A percentile compares a stretch with the other conserved stretches of the same genome.
Conservation (phyloP, 2,113 vertebrate species). For the Danionella cerebrum region DNA sequence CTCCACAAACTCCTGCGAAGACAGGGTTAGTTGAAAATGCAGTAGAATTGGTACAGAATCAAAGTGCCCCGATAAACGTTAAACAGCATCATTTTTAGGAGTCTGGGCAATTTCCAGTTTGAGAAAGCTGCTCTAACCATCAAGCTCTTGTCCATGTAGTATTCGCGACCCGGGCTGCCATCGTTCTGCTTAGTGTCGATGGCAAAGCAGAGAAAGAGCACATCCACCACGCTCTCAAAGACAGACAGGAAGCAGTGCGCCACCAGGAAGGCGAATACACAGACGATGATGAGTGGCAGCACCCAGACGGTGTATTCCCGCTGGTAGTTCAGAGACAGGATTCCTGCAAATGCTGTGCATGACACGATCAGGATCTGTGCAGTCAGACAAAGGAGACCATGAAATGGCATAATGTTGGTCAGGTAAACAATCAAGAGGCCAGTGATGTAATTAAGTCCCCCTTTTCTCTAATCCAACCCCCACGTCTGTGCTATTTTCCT, state of each 20-base stretch:
- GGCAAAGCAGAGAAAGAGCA: slow-evolving; percentile 97
- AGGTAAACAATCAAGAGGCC: too few species aligned
- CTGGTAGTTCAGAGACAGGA: slow-evolving; percentile 93
- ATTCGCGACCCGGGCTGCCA: slow-evolving; percentile 86
- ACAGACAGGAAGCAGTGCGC: slow-evolving; percentile 98
- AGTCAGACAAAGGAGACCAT: not conserved
- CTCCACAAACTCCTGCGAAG: slow-evolving; percentile 86
- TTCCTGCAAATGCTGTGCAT: slow-evolving; percentile 81
- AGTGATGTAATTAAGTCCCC: too few species aligned
- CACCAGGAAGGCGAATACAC: slow-evolving; percentile 92
- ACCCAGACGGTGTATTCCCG: slow-evolving; percentile 95
- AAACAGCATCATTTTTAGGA: too few species aligned
- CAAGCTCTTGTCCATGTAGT: slow-evolving; percentile 95
- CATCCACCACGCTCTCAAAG: slow-evolving; percentile 96
- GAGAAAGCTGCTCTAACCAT: slow-evolving; percentile 71
- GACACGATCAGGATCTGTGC: slow-evolving; percentile 84
- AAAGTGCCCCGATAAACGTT: too few species aligned
- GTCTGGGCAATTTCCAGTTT: too few species aligned
- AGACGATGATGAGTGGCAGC: slow-evolving; percentile 90
- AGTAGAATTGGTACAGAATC: too few species aligned
- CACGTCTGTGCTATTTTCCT: too few species aligned
- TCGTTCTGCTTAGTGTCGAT: slow-evolving; percentile 93
- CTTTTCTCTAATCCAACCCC: too few species aligned
- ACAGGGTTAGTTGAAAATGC: too few species aligned
- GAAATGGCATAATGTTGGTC: too few species aligned